Evolutionary conservation across 1,140 invertebrate genomes (phyloP).

Genomic region (Pachyrhynchus sulphureomaculatus): DNA sequence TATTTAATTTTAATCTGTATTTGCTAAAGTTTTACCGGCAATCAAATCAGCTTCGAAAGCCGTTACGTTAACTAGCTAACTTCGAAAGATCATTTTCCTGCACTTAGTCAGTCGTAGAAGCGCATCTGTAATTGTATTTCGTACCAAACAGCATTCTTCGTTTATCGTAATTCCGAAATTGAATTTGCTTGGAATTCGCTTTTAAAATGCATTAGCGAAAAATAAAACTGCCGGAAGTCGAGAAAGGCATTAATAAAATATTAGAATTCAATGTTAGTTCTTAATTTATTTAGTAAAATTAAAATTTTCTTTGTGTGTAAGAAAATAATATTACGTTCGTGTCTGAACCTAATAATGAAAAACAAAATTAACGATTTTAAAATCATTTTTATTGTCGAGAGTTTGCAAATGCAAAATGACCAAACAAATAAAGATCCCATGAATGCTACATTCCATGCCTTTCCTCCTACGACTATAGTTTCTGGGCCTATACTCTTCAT

Average conservation of each 20-base stretch:
- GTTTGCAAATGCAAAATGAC: too few relatives aligned
- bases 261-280: not conserved
- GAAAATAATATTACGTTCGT: too few relatives aligned
- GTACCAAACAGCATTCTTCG: constrained; percentile 3
- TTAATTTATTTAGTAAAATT: too few relatives aligned
- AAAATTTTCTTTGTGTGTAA: too few relatives aligned
- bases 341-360: too few relatives aligned
- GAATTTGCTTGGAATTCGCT: not conserved
- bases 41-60: constrained; percentile 11
- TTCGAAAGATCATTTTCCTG: constrained; percentile 12
- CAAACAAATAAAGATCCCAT: too few relatives aligned
- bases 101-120: constrained; percentile 6
- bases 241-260: not conserved
- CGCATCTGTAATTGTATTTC: constrained; percentile 4
- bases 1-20: too few relatives aligned
- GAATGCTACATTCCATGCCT: too few relatives aligned
- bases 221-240: not conserved
- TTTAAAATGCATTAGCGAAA: not conserved
- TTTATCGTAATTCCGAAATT: not conserved
- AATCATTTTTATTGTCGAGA: too few relatives aligned
- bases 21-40: not conserved
- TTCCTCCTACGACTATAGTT: too few relatives aligned
- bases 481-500: too few relatives aligned
- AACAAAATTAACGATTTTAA: too few relatives aligned
- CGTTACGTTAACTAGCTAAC: constrained; percentile 1